A percentile compares a stretch with the other conserved stretches of the same genome.
phyloP scores from a whole-genome alignment of 1,140 invertebrate species.

The Stegodyphus mimosarum region DNA sequence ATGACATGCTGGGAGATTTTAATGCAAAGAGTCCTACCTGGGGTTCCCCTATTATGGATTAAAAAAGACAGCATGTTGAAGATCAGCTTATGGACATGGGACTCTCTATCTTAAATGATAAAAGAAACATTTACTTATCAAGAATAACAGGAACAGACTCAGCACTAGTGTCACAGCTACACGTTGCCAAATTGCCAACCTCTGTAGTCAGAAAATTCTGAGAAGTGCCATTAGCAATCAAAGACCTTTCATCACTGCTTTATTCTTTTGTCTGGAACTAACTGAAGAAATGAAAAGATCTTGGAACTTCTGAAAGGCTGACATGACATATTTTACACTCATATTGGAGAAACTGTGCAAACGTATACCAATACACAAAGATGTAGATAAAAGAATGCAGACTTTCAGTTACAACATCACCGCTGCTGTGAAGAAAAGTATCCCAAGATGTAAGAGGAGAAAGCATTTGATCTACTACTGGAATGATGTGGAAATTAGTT shows the following conservation, averaged over 20 bases:
- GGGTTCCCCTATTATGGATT: not conserved
- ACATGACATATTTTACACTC: not conserved
- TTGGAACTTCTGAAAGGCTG: constrained; percentile 15
- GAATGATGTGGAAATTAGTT: constrained; percentile 9
- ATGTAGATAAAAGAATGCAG: not conserved
- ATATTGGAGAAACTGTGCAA: constrained; percentile 1
- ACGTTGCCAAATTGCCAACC: not conserved
- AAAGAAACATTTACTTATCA: not conserved
- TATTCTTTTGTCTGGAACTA: not conserved
- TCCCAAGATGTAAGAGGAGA: not conserved
- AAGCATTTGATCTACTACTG: not conserved
- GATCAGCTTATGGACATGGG: constrained; percentile 1
- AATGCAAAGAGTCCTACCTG: constrained; percentile 23
- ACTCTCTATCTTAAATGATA: constrained; percentile 1
- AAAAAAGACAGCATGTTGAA: constrained; percentile 3
- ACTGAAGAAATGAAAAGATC: not conserved
- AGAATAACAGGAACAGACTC: constrained; percentile 9
- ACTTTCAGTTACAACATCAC: not conserved
- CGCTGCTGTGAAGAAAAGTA: not conserved
- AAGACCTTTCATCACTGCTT: not conserved
- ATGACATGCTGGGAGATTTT: not conserved
- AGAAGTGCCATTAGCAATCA: constrained; percentile 1
- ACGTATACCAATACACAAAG: not conserved
- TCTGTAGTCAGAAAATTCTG: not conserved
- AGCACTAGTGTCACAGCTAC: constrained; percentile 3